A percentile compares a stretch with the other conserved stretches of the same genome.
These are phyloP conservation scores for Arrhopalites spinosus DNA, from an alignment of 2,888 invertebrate species.

Conservation along the genomic window DNA sequence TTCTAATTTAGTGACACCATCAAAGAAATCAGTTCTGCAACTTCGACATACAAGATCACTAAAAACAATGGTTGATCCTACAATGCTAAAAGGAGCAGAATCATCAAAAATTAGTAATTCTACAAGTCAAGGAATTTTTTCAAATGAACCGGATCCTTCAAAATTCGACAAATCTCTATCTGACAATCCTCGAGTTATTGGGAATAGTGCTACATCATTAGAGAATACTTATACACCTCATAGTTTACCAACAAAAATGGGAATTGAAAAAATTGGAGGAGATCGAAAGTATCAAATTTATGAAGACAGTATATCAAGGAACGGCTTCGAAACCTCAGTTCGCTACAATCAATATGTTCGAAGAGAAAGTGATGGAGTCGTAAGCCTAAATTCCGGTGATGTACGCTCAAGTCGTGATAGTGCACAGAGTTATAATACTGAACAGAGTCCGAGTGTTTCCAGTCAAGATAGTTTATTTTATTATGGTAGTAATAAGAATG, in stretches of 20 bases:
- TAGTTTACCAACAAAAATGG: conserved; percentile 5
- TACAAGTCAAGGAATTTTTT: not conserved
- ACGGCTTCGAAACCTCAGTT: conserved; percentile 23
- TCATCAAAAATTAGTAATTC: not conserved
- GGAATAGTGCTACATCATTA: not conserved
- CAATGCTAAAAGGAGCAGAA: not conserved
- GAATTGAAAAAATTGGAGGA: conserved; percentile 41
- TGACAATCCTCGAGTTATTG: not conserved
- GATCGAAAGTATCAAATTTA: conserved; percentile 49
- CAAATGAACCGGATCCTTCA: not conserved
- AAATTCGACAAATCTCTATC: not conserved
- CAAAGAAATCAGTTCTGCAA: conserved; percentile 40
- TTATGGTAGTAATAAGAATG: not conserved
- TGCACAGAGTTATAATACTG: conserved; percentile 34
- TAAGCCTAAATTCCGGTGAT: conserved; percentile 32
- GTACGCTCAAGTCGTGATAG: conserved; percentile 46
- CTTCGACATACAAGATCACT: conserved; percentile 40
- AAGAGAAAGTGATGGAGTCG: conserved; percentile 43
- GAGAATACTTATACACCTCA: not conserved
- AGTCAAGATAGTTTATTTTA: conserved; percentile 47
- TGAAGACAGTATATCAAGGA: conserved; percentile 37
- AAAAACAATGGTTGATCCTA: conserved; percentile 32
- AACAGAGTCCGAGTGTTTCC: conserved; percentile 39
- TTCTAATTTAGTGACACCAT: not conserved
- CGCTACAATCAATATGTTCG: conserved; percentile 5